These are phyloP conservation scores for Paramuricea clavata DNA, from an alignment of 92 coral and sea anemone genomes.

Conservation along the genomic window DNA sequence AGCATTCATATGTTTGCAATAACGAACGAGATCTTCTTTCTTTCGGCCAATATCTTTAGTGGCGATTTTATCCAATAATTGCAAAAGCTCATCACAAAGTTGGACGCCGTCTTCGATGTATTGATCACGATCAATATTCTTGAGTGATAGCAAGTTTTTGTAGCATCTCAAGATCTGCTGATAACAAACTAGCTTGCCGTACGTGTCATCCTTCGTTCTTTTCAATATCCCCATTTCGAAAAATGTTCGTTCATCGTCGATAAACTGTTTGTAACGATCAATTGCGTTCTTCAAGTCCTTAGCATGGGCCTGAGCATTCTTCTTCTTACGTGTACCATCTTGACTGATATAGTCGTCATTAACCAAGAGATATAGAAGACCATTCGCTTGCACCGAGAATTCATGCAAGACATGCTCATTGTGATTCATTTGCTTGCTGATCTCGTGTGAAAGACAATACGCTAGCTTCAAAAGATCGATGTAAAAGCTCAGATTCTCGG, in stretches of 20 bases:
- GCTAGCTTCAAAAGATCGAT: constrained; percentile 32
- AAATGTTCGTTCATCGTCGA: neutral
- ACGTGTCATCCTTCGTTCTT: constrained; percentile 17
- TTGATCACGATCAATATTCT: constrained; percentile 6
- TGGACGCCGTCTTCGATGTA: constrained; percentile 2
- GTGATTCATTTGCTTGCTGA: constrained; percentile 31
- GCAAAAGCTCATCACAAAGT: constrained; percentile 13
- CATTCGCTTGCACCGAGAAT: constrained; percentile 17
- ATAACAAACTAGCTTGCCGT: constrained; percentile 12
- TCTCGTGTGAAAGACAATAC: constrained; percentile 32
- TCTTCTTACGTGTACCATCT: neutral
- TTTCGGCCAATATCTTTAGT: neutral
- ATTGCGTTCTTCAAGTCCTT: constrained; percentile 34
- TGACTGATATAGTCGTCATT: neutral
- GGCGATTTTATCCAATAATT: neutral
- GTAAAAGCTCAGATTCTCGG: constrained; percentile 3
- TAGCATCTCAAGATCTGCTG: constrained; percentile 28
- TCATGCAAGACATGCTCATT: constrained; percentile 34
- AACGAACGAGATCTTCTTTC: neutral
- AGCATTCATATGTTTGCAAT: neutral
- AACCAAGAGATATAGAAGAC: constrained; percentile 33
- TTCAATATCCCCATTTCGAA: constrained; percentile 43
- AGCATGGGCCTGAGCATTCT: neutral
- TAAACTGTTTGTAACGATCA: neutral
- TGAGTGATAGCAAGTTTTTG: constrained; percentile 5